These are phyloP conservation scores for Scaptomyza polygonia DNA, from an alignment of 2,888 invertebrate genomes.

Conservation along the genomic window DNA sequence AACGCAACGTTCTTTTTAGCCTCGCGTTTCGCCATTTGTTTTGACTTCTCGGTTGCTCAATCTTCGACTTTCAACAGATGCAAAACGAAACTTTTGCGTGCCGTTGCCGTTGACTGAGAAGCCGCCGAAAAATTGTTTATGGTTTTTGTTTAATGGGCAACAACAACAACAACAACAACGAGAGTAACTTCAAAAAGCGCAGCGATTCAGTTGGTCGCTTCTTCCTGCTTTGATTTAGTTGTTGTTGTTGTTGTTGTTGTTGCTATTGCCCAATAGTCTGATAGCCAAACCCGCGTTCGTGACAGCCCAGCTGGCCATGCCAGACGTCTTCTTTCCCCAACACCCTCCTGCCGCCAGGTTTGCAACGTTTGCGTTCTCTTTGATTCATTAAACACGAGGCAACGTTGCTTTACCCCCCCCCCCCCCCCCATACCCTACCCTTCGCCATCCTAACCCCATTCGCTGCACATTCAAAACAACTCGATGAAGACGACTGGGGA, in stretches of 20 bases:
- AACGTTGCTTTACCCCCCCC: slow-evolving; percentile 5
- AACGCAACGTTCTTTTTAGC: slow-evolving; percentile 26
- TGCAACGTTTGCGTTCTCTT: slow-evolving; percentile 49
- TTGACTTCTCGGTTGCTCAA: slow-evolving; percentile 55
- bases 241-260: slow-evolving; percentile 34
- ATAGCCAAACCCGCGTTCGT: slow-evolving; percentile 67
- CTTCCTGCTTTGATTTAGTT: slow-evolving; percentile 64
- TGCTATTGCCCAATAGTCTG: slow-evolving; percentile 50
- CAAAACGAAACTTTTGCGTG: slow-evolving; percentile 77
- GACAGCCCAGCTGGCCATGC: slow-evolving; percentile 68
- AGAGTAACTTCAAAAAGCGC: slow-evolving; percentile 67
- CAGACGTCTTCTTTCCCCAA: slow-evolving; percentile 9
- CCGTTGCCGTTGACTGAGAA: slow-evolving; percentile 63
- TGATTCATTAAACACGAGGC: slow-evolving; percentile 64
- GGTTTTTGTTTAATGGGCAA: slow-evolving; percentile 49
- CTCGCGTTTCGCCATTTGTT: slow-evolving; percentile 15
- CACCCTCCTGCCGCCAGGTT: not conserved
- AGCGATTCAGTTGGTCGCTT: slow-evolving; percentile 74
- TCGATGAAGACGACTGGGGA: not conserved
- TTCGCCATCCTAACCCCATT: not conserved
- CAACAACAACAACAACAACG: slow-evolving; percentile 30
- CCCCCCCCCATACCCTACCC: not conserved
- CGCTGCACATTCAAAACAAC: slow-evolving; percentile 39
- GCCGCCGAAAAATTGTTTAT: slow-evolving; percentile 75
- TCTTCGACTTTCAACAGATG: slow-evolving; percentile 63